Evolutionary conservation across 1,140 invertebrate genomes (phyloP).

Genomic region (Colletes gigas): DNA sequence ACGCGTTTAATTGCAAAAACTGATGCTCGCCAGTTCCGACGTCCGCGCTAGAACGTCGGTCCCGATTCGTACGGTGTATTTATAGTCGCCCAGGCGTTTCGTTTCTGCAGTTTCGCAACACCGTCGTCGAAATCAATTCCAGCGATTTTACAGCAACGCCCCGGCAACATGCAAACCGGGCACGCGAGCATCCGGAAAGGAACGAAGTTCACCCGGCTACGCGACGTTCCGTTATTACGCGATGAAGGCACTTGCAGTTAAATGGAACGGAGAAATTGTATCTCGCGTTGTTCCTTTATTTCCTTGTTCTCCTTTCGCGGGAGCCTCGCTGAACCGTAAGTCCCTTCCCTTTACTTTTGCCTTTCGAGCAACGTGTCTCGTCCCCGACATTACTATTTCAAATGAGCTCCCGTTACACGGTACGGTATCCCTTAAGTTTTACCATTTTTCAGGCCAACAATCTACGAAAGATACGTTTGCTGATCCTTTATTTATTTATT

Average conservation of each 20-base stretch:
- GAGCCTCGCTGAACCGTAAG: background rate
- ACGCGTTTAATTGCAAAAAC: no score
- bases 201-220: slow-evolving; percentile 26
- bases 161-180: slow-evolving; percentile 5
- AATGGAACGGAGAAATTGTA: slow-evolving; percentile 28
- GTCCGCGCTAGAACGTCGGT: no score
- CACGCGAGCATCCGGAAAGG: slow-evolving; percentile 31
- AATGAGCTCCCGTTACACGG: background rate
- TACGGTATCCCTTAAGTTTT: no score
- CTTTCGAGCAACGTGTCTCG: background rate
- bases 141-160: background rate
- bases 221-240: slow-evolving; percentile 24
- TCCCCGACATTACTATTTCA: background rate
- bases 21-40: no score
- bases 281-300: slow-evolving; percentile 30
- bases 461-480: no score
- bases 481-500: no score
- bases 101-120: background rate
- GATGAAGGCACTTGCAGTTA: slow-evolving; percentile 36
- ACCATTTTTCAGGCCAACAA: no score
- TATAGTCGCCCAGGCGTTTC: background rate
- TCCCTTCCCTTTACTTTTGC: background rate
- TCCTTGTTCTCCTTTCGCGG: background rate
- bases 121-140: slow-evolving; percentile 14
- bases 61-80: background rate